These are phyloP conservation scores for Tanytarsus gracilentus DNA, from an alignment of 2,888 invertebrate species.

Conservation along the genomic window DNA sequence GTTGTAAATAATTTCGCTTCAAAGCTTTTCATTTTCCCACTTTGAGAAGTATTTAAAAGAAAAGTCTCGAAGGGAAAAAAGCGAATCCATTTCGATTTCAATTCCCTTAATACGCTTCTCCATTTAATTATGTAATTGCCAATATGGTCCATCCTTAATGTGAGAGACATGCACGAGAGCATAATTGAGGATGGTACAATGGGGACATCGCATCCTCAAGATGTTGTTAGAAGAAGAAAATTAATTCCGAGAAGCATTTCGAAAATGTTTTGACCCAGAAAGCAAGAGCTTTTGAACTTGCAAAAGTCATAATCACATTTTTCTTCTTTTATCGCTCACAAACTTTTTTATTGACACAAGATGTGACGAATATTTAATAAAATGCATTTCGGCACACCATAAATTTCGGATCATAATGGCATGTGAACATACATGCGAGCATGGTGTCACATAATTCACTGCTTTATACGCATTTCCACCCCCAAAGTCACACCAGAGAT, in stretches of 20 bases:
- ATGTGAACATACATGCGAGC: background rate
- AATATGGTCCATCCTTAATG: slow-evolving; percentile 4
- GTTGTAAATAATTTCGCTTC: too few species aligned
- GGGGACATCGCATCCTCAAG: background rate
- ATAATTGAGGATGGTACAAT: background rate
- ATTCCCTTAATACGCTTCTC: background rate
- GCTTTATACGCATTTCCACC: background rate
- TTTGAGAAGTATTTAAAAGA: too few species aligned
- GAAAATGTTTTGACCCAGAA: too few species aligned
- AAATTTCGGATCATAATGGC: background rate
- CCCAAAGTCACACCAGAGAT: too few species aligned
- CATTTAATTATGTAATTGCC: slow-evolving; percentile 9
- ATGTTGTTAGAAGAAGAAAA: background rate
- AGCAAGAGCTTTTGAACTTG: too few species aligned
- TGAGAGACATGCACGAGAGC: background rate
- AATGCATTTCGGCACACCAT: background rate
- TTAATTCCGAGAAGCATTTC: background rate
- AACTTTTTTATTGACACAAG: background rate
- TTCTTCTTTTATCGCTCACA: background rate
- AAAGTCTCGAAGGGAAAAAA: background rate
- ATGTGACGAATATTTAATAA: slow-evolving; percentile 1
- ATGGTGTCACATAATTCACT: slow-evolving; percentile 2
- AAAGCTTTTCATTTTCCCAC: too few species aligned
- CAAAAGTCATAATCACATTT: background rate
- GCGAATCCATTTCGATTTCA: background rate